These are phyloP conservation scores for Ichneumoninae sp. DNA, from an alignment of 2,888 invertebrate species.

Conservation along the genomic window DNA sequence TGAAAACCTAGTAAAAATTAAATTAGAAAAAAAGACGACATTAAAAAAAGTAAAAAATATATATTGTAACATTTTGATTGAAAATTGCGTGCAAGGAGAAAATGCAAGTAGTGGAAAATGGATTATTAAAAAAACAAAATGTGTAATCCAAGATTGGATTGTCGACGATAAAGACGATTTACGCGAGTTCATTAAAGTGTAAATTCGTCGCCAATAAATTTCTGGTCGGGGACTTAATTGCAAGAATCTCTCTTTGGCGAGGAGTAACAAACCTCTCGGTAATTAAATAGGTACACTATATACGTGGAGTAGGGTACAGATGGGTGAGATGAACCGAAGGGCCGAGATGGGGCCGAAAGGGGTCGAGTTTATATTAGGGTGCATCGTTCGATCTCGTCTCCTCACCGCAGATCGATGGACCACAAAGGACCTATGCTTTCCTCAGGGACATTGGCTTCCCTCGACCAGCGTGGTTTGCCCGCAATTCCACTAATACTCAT, in stretches of 20 bases:
- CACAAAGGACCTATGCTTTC: constrained; percentile 54
- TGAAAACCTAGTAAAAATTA: neutral
- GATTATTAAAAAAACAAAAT: too few relatives aligned
- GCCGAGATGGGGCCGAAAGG: constrained; percentile 6
- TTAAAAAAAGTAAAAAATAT: neutral
- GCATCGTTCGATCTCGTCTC: constrained; percentile 54
- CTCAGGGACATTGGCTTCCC: constrained; percentile 24
- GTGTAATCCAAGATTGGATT: neutral
- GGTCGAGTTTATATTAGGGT: constrained; percentile 45
- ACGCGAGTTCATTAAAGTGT: neutral
- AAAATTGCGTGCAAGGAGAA: neutral
- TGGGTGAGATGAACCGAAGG: constrained; percentile 5
- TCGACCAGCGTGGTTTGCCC: constrained; percentile 34
- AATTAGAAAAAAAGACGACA: neutral
- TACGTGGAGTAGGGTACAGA: neutral
- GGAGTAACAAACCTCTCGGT: constrained; percentile 37
- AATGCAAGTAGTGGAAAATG: neutral
- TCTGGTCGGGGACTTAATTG: constrained; percentile 51
- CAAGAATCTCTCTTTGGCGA: constrained; percentile 43
- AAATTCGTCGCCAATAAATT: constrained; percentile 50
- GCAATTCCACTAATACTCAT: constrained; percentile 49
- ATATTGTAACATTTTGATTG: neutral
- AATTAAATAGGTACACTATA: constrained; percentile 50
- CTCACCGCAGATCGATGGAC: constrained; percentile 60
- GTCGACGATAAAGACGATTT: neutral